Base-by-base conservation (phyloP, 1,140 invertebrate species). In the Phthorimaea operculella region DNA sequence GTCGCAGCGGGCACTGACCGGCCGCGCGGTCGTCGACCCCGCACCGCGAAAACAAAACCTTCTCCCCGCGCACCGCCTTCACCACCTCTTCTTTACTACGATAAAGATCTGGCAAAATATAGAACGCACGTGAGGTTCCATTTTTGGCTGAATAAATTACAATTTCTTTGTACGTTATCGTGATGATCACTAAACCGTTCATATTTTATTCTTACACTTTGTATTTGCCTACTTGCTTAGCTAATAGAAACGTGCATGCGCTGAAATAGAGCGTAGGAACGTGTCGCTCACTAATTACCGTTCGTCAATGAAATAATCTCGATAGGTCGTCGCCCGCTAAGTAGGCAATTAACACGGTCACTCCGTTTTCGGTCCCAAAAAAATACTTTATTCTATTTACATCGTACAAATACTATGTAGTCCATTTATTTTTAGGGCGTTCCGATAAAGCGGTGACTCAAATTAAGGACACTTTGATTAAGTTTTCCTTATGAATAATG, bases 1-100 rank as follows among this genome's bases (percentile, higher is more conserved):
- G 83, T 77, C 78, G 73, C 76, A 76, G 76, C 69, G 72, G 75
- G 74, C 79, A 81, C 62, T 80, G 79, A 82, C 79, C 76, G 79
- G 60, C 73, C 76, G 70, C 58, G 60, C 72, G 80, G 81, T 76
- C 82, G 64, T 66, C 67, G 79, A 78, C 76, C 81, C 63, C 64
- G 65, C 57, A 57, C 70, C 76, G 75, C 73, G 73, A 77, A 85
- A 80, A 81, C 83, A 83, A 79, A 84, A 80, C 79, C 75, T 78
- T 80, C 21, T 4, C 66, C 68, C 52, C 65, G 61, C 62, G 62
- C 54, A 56, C 64, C 63, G 49, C 62, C 57, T 55, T 59, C 47
- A 51, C 59, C 59, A 68, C 58, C 66, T 62, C 45, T 49, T 47
- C 33, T 53, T 55, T 28, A 56, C 42, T 60, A 59, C 36, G 50